phyloP scores from a whole-genome alignment of 1,140 invertebrate species.

The Ceratosolen fusciceps region DNA sequence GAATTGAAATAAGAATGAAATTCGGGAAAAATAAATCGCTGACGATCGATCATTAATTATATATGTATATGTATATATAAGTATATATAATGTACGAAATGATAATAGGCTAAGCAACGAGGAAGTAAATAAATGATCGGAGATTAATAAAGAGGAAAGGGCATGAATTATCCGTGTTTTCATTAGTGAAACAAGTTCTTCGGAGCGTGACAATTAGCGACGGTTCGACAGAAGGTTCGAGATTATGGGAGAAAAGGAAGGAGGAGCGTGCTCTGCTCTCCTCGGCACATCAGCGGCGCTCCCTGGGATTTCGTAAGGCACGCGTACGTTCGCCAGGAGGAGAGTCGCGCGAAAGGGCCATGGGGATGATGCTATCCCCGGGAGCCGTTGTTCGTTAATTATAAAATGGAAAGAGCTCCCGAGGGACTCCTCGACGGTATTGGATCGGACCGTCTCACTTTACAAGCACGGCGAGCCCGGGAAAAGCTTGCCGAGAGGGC shows the following conservation, averaged over 20 bases:
- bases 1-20: no score
- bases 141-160: neutral
- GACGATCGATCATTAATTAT: no score
- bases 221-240: neutral
- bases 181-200: conserved; percentile 41
- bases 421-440: conserved; percentile 41
- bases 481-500: neutral
- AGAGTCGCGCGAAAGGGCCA: conserved; percentile 24
- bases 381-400: conserved; percentile 46
- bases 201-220: conserved; percentile 46
- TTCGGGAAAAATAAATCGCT: no score
- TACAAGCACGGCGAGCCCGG: neutral
- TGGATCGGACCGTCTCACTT: conserved; percentile 23
- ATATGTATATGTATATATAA: conserved; percentile 1
- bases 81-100: no score
- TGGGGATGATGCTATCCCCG: conserved; percentile 23
- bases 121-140: no score
- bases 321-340: conserved; percentile 4
- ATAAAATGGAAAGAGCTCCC: conserved; percentile 49
- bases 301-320: neutral
- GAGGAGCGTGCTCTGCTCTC: conserved; percentile 25
- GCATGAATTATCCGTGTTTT: conserved; percentile 33
- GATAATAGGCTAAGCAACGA: no score
- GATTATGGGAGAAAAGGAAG: no score
- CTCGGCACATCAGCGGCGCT: neutral